These are phyloP conservation scores for Enteromius viviparus DNA, from an alignment of 2,797 vertebrate species.

Conservation along the genomic window DNA sequence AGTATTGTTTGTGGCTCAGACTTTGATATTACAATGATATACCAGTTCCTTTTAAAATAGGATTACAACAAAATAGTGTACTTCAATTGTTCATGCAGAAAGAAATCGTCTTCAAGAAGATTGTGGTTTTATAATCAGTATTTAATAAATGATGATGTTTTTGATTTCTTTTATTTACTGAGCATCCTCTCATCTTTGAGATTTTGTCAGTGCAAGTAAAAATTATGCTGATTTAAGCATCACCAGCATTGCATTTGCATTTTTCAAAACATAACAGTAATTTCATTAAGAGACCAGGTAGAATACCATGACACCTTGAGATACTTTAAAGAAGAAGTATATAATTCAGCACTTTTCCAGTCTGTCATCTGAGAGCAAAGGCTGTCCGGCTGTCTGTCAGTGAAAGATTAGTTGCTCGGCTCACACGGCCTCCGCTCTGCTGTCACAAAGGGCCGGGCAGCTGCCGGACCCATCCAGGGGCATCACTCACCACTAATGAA, in stretches of 20 bases:
- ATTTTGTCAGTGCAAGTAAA: neutral
- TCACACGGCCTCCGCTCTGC: constrained; percentile 51
- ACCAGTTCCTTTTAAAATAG: neutral
- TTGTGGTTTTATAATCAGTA: neutral
- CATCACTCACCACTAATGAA: constrained; percentile 72
- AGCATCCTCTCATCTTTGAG: neutral
- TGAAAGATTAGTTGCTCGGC: constrained; percentile 55
- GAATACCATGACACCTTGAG: constrained; percentile 15
- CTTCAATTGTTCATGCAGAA: neutral
- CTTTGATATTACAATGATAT: neutral
- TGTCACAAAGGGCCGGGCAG: constrained; percentile 58
- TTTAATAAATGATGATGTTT: neutral
- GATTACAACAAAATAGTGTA: neutral
- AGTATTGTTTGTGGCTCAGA: neutral
- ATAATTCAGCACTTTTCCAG: constrained; percentile 53
- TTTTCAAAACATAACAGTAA: neutral
- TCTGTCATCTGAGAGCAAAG: constrained; percentile 50
- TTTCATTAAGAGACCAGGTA: neutral
- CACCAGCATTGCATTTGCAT: neutral
- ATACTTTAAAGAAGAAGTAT: constrained; percentile 31
- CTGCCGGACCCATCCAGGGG: constrained; percentile 60
- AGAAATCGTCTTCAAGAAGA: neutral
- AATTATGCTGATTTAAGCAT: neutral
- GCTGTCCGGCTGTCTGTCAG: constrained; percentile 57
- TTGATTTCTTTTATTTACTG: neutral